Base-by-base conservation (phyloP, 2,797 vertebrate species). In the Anas capensis region DNA sequence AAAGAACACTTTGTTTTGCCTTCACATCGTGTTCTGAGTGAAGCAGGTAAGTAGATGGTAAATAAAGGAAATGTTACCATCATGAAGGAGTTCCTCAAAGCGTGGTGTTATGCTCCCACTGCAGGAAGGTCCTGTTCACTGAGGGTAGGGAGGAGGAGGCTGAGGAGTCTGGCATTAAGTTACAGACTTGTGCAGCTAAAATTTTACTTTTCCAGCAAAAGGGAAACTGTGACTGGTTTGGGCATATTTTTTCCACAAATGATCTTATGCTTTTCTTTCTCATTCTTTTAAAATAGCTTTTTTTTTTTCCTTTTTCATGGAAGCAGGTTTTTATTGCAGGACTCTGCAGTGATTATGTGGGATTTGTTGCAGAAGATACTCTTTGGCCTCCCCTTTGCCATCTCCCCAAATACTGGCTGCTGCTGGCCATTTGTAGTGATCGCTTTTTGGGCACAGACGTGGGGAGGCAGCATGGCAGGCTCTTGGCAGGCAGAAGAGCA, bases 31-130 rank as follows among this genome's bases (percentile, higher is more conserved):
- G 86, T 69, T 91, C 95, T 73, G 70, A 96, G 86, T 81, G 60
- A 61, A 84, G 18, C 93, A 89, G 98, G 98, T 98, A 98, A 98
- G 98, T 98, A 96, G 96, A 92, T 96, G 96, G 92, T 92, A 96
- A 86, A 90, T 71, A 80, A 94, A 57, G 46, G 17, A 62, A 57
- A 90, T 62, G 29, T 95, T 94, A 94, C 94, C 93, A 77, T 96
- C 93, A 88, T 93, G 53, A 89, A 93, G 26, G 91, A 93, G 53
- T 23, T 84, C 95, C 92, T 93, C 69, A 51, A 70, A 87, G 68
- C 60, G 33, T 56, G 58, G 40, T 92, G 82, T 85, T 96, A 64
- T 79, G n/a, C 27, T 95, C n/a, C 80, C 44, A 18, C 83, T 2
- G 17, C 69, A 38, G 75, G 80, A 81, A 70, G 58, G 76, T 62